A percentile compares a stretch with the other conserved stretches of the same genome.
Conservation (phyloP, 2,797 vertebrate genomes). For the Mormyrops boulengeri region DNA sequence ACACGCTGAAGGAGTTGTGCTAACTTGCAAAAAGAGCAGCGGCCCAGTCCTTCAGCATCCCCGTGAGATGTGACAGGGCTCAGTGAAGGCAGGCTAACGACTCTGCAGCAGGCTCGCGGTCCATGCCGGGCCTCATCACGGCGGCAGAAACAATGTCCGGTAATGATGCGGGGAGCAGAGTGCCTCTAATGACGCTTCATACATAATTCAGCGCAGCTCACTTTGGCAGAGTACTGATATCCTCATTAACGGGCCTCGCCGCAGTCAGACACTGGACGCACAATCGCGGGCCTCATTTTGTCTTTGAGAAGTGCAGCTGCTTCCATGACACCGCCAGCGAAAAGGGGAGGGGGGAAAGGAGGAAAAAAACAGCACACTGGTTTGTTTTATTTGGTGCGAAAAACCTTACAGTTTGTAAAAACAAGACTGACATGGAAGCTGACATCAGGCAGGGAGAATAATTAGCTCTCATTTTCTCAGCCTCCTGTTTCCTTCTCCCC, state of each 20-base stretch:
- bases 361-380: slow-evolving; percentile 81
- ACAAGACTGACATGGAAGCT: slow-evolving; percentile 99
- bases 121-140: slow-evolving; percentile 92
- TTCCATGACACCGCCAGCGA: slow-evolving; percentile 99
- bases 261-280: slow-evolving; percentile 99
- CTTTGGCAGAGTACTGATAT: slow-evolving; percentile 99
- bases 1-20: slow-evolving; percentile 52
- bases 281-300: slow-evolving; percentile 99
- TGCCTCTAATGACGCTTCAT: slow-evolving; percentile 99
- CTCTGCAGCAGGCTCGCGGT: slow-evolving; percentile 75
- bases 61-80: slow-evolving; percentile 72
- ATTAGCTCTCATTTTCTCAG: slow-evolving; percentile 99
- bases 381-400: slow-evolving; percentile 99
- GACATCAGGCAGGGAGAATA: slow-evolving; percentile 99
- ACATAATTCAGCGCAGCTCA: slow-evolving; percentile 99
- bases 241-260: slow-evolving; percentile 99
- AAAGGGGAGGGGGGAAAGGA: slow-evolving; percentile 59
- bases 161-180: slow-evolving; percentile 98
- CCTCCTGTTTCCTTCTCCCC: slow-evolving; percentile 99
- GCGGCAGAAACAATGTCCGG: slow-evolving; percentile 98
- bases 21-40: slow-evolving; percentile 75
- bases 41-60: slow-evolving; percentile 76
- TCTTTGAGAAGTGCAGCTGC: slow-evolving; percentile 99
- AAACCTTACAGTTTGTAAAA: slow-evolving; percentile 99
- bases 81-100: slow-evolving; percentile 89